These are phyloP conservation scores for Panzeria rudis DNA, from an alignment of 2,888 invertebrate genomes.

Conservation along the genomic window DNA sequence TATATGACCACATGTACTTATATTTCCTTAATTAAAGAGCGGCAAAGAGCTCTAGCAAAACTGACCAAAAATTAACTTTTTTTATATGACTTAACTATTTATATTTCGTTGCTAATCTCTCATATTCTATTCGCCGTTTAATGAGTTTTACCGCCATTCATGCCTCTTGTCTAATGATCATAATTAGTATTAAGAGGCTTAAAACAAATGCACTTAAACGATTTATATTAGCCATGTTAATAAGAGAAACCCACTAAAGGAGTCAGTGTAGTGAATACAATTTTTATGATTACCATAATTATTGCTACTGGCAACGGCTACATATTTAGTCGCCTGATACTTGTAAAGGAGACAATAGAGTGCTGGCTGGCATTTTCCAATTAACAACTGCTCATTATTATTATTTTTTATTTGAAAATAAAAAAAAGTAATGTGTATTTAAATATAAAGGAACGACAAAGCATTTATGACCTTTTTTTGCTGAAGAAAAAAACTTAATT, in stretches of 20 bases:
- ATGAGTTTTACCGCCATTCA: neutral
- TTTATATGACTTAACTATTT: neutral
- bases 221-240: conserved; percentile 54
- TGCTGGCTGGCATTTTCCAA: neutral
- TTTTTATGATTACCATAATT: conserved; percentile 1
- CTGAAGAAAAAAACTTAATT: no score
- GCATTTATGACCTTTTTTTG: no score
- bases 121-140: neutral
- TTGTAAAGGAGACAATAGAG: neutral
- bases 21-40: no score
- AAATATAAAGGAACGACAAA: neutral
- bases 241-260: neutral
- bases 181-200: conserved; percentile 62
- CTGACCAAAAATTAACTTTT: neutral
- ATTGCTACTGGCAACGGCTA: neutral
- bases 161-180: conserved; percentile 42
- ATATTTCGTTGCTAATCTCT: neutral
- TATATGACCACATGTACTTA: no score
- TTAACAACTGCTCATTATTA: neutral
- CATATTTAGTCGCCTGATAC: no score
- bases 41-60: neutral
- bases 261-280: neutral
- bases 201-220: conserved; percentile 56
- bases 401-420: neutral
- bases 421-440: neutral